A percentile compares a stretch with the other conserved stretches of the same genome.
Conservation (phyloP, 2,113 vertebrate species). For the Sinosuthora webbiana region DNA sequence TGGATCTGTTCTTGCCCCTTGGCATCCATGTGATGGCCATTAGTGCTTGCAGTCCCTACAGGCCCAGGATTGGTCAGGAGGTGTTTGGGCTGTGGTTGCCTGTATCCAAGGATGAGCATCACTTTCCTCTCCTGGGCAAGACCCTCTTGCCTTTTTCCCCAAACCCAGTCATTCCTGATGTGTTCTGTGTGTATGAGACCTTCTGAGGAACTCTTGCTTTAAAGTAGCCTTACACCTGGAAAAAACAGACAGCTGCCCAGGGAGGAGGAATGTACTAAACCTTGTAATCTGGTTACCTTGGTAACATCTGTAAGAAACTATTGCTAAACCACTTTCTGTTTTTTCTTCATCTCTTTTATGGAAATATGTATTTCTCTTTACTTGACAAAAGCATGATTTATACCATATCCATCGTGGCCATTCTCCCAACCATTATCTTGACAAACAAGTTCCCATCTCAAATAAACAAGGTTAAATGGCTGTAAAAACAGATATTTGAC, state of each 20-base stretch:
- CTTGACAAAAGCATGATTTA: neutral
- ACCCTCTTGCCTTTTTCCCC: neutral
- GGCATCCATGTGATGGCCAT: accelerated
- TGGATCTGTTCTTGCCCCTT: neutral
- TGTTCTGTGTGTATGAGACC: neutral
- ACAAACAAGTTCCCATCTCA: neutral
- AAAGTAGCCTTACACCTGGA: neutral
- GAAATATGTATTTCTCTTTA: constrained; percentile 33
- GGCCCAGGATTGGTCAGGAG: accelerated
- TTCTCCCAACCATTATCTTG: neutral
- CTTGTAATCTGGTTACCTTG: constrained; percentile 69
- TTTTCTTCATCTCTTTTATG: constrained; percentile 33
- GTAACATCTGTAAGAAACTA: constrained; percentile 65
- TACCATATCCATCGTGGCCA: neutral
- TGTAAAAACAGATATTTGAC: neutral
- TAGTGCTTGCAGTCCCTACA: neutral
- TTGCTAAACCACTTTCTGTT: constrained; percentile 23
- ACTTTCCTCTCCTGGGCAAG: neutral
- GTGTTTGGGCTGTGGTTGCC: neutral
- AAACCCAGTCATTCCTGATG: neutral
- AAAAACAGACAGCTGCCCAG: constrained; percentile 31
- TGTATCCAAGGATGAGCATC: accelerated
- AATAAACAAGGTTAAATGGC: neutral
- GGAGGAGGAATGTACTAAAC: constrained; percentile 51
- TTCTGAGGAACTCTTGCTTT: neutral